Base-by-base conservation (phyloP, 92 coral and sea anemone species). In the Porites rus region DNA sequence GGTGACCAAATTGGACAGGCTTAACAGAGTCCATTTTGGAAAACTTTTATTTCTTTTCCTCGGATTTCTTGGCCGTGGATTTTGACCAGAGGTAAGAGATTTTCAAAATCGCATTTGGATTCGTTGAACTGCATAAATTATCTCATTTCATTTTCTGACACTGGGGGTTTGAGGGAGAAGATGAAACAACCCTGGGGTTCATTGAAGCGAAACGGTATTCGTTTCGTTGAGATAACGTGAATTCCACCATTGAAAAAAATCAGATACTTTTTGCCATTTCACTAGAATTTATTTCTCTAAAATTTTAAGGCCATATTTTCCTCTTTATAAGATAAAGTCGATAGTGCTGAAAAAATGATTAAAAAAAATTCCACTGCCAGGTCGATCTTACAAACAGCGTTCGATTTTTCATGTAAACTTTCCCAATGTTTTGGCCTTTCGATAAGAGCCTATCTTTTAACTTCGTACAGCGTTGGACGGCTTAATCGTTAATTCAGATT, bases 1-100 rank as follows among this genome's bases (percentile, higher is more conserved):
- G 69, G 82, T 85, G 82, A 85, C 76, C 82, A 85, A 85, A 76
- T 68, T 73, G 88, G 88, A 83, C 80, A 50, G 25, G 54, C 87
- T 73, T 54, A 74, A 83, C 72, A 73, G 63, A 21, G 64, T 74
- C 80, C 60, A 74, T 83, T 83, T 83, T 83, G 51, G 64, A 46
- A 62, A 12, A 83, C 72, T 83, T 83, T 51, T 17, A 17, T 24
- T 22, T 83, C 74, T 81, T 70, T 13, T 51, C 79, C 63, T 51
- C 52, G 64, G 65, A 73, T 74, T 83, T 51, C n/a, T 28, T 83
- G 73, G 87, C 74, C 74, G 76, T 74, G 87, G 80, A 74, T 73
- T 62, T 83, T 73, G 13, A 63, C 25, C 6, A 62, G 43, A 83
- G 87, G 87, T 83, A 64, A 61, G 87, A 17, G 87, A 24, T 12